A percentile compares a stretch with the other conserved stretches of the same genome.
phyloP scores from a whole-genome alignment of 2,888 invertebrate species.

The Trissolcus brochymenae region DNA sequence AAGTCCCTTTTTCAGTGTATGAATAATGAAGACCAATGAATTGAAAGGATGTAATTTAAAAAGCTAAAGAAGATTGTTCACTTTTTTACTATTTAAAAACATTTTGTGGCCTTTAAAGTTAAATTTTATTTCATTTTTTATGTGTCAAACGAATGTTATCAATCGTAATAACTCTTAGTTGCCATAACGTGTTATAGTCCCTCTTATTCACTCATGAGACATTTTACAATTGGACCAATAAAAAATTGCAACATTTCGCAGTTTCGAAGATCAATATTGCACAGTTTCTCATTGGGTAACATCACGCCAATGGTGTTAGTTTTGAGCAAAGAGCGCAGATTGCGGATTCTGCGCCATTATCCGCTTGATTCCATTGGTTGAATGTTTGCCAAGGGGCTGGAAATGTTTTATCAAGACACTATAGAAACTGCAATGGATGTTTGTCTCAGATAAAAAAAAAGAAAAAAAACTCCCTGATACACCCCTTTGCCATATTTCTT shows the following conservation, averaged over 20 bases:
- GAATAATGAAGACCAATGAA: too few relatives aligned
- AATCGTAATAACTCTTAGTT: constrained; percentile 68
- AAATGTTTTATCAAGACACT: constrained; percentile 55
- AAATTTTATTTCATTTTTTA: constrained; percentile 58
- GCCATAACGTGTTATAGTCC: constrained; percentile 61
- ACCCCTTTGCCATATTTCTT: constrained; percentile 31
- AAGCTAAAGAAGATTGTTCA: too few relatives aligned
- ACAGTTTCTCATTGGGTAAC: constrained; percentile 61
- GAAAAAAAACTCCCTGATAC: constrained; percentile 30
- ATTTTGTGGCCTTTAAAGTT: background rate
- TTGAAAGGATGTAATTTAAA: too few relatives aligned
- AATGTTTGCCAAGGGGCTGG: constrained; percentile 65
- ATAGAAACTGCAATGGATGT: constrained; percentile 64
- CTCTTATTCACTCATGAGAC: constrained; percentile 65
- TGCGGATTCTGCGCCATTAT: constrained; percentile 67
- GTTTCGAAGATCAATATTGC: constrained; percentile 60
- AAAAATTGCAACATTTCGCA: constrained; percentile 67
- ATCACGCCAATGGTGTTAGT: constrained; percentile 61
- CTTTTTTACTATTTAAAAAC: too few relatives aligned
- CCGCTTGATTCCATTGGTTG: constrained; percentile 62
- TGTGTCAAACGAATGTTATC: constrained; percentile 61
- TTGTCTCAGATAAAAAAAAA: constrained; percentile 22
- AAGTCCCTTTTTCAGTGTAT: too few relatives aligned
- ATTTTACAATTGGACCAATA: constrained; percentile 66
- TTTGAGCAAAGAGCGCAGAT: constrained; percentile 62